Base-by-base conservation (phyloP, 2,797 vertebrate genomes). In the Gastrophryne carolinensis region DNA sequence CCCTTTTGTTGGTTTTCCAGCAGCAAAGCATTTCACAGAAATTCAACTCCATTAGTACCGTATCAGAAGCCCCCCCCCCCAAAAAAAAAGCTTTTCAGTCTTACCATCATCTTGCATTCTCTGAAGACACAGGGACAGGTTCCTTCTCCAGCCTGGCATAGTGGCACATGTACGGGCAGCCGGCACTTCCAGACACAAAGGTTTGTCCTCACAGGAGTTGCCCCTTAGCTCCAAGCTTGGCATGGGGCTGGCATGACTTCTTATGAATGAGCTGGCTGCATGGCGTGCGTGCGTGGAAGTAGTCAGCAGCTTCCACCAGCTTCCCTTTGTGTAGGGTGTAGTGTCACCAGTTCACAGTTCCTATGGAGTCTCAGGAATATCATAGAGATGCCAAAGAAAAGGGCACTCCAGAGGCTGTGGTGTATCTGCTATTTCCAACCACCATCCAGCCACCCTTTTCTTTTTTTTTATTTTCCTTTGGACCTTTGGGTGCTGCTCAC, bases 81-180 rank as follows among this genome's bases (percentile, higher is more conserved):
- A 41, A 50, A 19, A 50, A 37, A 62, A 37, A 2, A 27, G 58
- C 49, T 0, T 50, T 39, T 58, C n/a, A 60, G 58, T 30, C 84
- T 86, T 83, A 86, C 85, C 83, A 85, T 83, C 77, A 78, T 81
- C 79, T 53, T 70, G 81, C 35, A 78, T 79, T 65, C 79, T 79
- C 57, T 9, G 10, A 53, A 83, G 79, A 79, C 83, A 87, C 49
- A 81, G 84, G 0, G 0, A 19, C 53, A 86, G 68, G 78, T 67
- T 83, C 13, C 72, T 84, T 60, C 73, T 85, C 84, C 84, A 87
- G 67, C 83, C 37, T 0, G 76, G 82, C 84, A 87, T 88, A 29
- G 64, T 80, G 72, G 19, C 62, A 27, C 56, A 64, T 37, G 17
- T 23, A 37, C 23, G 39, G 47, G 65, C 50, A 83, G 17, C 41